These are phyloP conservation scores for Upupa epops DNA, from an alignment of 2,113 vertebrate species.

Conservation along the genomic window DNA sequence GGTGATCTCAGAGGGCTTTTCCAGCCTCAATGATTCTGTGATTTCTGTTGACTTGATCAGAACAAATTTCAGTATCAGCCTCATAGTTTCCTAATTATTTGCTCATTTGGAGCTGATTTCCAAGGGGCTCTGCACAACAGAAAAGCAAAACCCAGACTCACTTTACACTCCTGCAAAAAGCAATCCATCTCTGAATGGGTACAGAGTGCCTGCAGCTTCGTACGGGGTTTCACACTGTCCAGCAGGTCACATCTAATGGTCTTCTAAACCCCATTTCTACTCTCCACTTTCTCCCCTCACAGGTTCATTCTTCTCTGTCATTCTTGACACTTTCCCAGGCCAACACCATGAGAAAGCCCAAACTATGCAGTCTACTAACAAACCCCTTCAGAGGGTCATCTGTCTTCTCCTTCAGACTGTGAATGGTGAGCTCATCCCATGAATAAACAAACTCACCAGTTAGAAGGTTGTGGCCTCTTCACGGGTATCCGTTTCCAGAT, in stretches of 20 bases:
- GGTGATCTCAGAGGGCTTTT: too few relatives aligned
- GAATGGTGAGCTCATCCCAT: not conserved
- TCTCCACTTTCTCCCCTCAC: not conserved
- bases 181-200: not conserved
- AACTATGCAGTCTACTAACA: not conserved
- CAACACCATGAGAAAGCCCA: not conserved
- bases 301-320: not conserved
- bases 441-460: not conserved
- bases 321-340: not conserved
- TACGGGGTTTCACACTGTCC: not conserved
- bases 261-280: not conserved
- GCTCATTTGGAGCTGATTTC: not conserved
- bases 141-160: not conserved
- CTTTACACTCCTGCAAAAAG: not conserved
- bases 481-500: not conserved
- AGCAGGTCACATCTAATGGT: not conserved
- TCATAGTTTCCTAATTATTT: slow-evolving; percentile 13
- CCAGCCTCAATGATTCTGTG: too few relatives aligned
- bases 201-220: not conserved
- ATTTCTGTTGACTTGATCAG: not conserved
- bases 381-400: not conserved
- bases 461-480: not conserved
- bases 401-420: not conserved
- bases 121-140: not conserved
- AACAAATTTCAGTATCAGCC: not conserved